Evolutionary conservation across 2,888 invertebrate genomes (phyloP).

Genomic region (Lathronympha strigana): DNA sequence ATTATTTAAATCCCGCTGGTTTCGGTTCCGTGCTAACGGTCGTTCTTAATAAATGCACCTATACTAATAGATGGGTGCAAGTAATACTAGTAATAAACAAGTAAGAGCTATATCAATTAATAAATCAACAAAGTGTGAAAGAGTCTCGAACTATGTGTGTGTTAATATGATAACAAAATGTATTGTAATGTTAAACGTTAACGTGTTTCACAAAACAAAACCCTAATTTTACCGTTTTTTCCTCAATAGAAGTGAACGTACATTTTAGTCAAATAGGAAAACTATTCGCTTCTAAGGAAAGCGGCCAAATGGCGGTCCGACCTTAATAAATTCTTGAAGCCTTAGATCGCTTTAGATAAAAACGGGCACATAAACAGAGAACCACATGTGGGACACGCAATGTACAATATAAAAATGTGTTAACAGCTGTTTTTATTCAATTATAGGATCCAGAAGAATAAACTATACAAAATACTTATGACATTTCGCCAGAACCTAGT

Average conservation of each 20-base stretch:
- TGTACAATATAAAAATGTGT: slow-evolving; percentile 16
- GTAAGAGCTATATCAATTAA: too few relatives aligned
- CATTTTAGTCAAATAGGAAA: slow-evolving; percentile 10
- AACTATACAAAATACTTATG: too few relatives aligned
- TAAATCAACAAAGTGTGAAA: too few relatives aligned
- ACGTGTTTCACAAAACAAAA: too few relatives aligned
- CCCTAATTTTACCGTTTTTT: not conserved
- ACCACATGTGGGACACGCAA: slow-evolving; percentile 21
- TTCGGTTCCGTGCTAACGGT: too few relatives aligned
- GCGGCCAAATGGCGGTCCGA: slow-evolving; percentile 24
- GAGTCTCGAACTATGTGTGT: too few relatives aligned
- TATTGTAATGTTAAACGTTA: not conserved
- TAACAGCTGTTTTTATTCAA: slow-evolving; percentile 8
- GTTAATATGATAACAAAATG: not conserved
- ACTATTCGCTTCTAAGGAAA: slow-evolving; percentile 17
- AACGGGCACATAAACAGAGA: slow-evolving; percentile 33
- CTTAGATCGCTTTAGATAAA: slow-evolving; percentile 30
- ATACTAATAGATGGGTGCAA: too few relatives aligned
- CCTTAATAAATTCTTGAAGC: slow-evolving; percentile 37
- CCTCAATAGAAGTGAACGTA: not conserved
- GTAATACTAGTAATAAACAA: too few relatives aligned
- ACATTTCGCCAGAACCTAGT: too few relatives aligned
- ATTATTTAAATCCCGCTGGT: too few relatives aligned
- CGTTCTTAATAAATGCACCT: too few relatives aligned
- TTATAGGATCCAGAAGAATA: not conserved